phyloP scores from a whole-genome alignment of 2,888 invertebrate genomes.

The Sepiola atlantica region DNA sequence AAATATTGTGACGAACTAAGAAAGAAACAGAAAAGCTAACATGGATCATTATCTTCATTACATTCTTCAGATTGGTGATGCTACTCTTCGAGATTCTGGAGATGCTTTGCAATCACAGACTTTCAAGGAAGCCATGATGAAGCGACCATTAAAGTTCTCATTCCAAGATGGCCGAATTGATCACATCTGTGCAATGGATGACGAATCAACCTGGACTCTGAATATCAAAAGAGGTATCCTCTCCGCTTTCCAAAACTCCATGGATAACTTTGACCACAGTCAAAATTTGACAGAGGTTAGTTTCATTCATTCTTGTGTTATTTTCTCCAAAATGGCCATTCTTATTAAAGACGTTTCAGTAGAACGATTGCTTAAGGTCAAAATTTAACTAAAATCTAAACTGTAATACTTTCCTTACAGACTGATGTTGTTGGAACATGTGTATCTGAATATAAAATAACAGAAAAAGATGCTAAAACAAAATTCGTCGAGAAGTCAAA shows the following conservation, averaged over 20 bases:
- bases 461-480: conserved; percentile 55
- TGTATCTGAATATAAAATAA: conserved; percentile 81
- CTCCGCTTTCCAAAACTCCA: conserved; percentile 90
- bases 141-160: conserved; percentile 83
- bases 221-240: conserved; percentile 93
- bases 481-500: conserved; percentile 66
- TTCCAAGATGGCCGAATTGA: conserved; percentile 86
- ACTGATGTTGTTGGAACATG: conserved; percentile 89
- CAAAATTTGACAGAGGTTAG: conserved; percentile 61
- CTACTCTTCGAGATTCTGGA: background rate
- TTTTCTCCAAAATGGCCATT: background rate
- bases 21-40: background rate
- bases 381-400: background rate
- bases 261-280: conserved; percentile 86
- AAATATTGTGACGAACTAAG: background rate
- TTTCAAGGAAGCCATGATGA: background rate
- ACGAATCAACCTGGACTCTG: conserved; percentile 86
- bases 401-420: background rate
- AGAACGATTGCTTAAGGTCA: background rate
- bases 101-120: background rate
- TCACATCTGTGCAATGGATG: conserved; percentile 85
- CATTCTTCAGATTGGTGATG: background rate
- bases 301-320: background rate
- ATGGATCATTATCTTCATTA: background rate
- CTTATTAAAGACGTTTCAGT: no score